phyloP scores from a whole-genome alignment of 2,113 vertebrate species.

The Chaetops frenatus region DNA sequence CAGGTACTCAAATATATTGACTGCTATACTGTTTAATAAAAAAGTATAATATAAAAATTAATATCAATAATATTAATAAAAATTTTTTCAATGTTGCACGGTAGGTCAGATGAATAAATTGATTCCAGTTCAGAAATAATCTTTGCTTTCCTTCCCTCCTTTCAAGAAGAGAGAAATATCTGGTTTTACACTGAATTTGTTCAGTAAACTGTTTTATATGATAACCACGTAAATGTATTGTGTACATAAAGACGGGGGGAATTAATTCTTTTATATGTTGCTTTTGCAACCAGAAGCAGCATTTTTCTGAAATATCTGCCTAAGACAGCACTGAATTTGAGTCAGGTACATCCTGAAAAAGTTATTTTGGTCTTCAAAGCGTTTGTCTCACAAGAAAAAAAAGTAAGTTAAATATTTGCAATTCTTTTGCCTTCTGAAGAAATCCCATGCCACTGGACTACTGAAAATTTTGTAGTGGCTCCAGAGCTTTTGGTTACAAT shows the following conservation, averaged over 20 bases:
- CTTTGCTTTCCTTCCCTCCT: not conserved
- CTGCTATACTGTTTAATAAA: not conserved
- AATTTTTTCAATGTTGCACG: not conserved
- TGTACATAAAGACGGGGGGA: not conserved
- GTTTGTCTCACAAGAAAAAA: not conserved
- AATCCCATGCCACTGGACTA: not conserved
- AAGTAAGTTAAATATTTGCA: not conserved
- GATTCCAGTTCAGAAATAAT: not conserved
- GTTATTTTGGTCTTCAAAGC: not conserved
- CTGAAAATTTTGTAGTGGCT: not conserved
- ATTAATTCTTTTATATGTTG: not conserved
- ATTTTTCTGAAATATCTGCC: not conserved
- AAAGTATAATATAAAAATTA: not conserved
- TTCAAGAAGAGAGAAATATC: not conserved
- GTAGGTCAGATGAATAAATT: not conserved
- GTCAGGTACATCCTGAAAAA: fast-evolving
- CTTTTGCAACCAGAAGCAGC: not conserved
- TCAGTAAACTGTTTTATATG: not conserved
- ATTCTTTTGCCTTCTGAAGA: not conserved
- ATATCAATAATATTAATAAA: no score
- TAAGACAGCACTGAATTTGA: not conserved
- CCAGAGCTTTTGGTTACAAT: not conserved
- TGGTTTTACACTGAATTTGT: not conserved
- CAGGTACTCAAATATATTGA: not conserved
- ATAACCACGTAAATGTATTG: not conserved